Conservation (phyloP, 2,888 invertebrate species). For the Sphaerophoria taeniata region DNA sequence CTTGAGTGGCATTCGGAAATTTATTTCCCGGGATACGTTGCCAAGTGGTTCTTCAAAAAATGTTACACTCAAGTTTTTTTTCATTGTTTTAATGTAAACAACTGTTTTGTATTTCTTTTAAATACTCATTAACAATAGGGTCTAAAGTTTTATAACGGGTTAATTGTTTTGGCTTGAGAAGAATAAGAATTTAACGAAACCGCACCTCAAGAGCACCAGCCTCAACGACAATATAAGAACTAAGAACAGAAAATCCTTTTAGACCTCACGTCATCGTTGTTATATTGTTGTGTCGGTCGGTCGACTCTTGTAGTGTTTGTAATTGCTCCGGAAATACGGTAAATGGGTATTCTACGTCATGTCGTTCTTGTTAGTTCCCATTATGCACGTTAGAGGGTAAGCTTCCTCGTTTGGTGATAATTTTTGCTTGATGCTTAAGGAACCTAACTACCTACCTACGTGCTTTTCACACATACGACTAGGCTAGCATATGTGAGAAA, state of each 20-base stretch:
- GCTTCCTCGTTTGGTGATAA: conserved; percentile 73
- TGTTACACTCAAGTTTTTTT: conserved; percentile 21
- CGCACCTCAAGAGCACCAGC: conserved; percentile 26
- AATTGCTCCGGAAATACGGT: conserved; percentile 73
- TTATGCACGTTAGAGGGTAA: conserved; percentile 61
- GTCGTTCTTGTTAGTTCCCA: conserved; percentile 72
- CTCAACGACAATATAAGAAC: conserved; percentile 6
- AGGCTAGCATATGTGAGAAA: conserved; percentile 49
- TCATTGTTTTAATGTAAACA: conserved; percentile 66
- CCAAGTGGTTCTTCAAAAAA: conserved; percentile 14
- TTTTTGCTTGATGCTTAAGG: conserved; percentile 49
- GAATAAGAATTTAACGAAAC: conserved; percentile 63
- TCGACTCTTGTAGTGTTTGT: conserved; percentile 36
- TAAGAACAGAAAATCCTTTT: conserved; percentile 49
- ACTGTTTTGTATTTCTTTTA: background rate
- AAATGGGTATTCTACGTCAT: conserved; percentile 66
- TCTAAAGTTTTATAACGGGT: conserved; percentile 45
- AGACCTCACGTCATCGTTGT: conserved; percentile 42
- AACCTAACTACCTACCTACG: background rate
- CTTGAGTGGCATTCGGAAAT: conserved; percentile 51
- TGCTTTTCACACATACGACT: conserved; percentile 29
- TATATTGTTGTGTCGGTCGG: conserved; percentile 16
- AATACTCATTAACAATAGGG: conserved; percentile 22
- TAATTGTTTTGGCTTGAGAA: conserved; percentile 70
- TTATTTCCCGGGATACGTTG: conserved; percentile 60